These are phyloP conservation scores for Phalera bucephala DNA, from an alignment of 2,888 invertebrate genomes.

Conservation along the genomic window DNA sequence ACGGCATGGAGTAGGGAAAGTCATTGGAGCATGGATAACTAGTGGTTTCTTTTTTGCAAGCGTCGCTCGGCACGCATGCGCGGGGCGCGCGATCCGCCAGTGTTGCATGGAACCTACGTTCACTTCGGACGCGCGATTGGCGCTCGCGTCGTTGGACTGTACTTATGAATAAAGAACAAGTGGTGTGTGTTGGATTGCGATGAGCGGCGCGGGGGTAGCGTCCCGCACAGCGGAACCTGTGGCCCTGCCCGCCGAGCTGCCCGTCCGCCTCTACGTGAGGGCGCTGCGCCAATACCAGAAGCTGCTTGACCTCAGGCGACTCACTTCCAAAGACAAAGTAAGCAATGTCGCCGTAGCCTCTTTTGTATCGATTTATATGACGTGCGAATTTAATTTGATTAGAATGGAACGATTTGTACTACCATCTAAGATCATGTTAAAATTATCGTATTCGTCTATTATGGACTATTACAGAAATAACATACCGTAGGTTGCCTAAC, in stretches of 20 bases:
- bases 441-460: too few species aligned
- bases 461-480: too few species aligned
- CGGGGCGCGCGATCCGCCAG: slow-evolving; percentile 65
- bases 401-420: too few species aligned
- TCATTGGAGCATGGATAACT: slow-evolving; percentile 54
- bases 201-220: slow-evolving; percentile 71
- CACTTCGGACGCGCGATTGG: slow-evolving; percentile 79
- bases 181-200: slow-evolving; percentile 53
- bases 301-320: slow-evolving; percentile 81
- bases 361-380: slow-evolving; percentile 20
- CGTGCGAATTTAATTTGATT: too few species aligned
- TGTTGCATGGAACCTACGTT: slow-evolving; percentile 74
- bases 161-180: slow-evolving; percentile 59
- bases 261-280: slow-evolving; percentile 81
- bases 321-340: slow-evolving; percentile 79
- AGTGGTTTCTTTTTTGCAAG: slow-evolving; percentile 73
- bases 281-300: slow-evolving; percentile 86
- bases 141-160: slow-evolving; percentile 53
- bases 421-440: too few species aligned
- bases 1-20: slow-evolving; percentile 63
- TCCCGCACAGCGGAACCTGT: slow-evolving; percentile 46
- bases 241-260: slow-evolving; percentile 57
- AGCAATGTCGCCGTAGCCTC: slow-evolving; percentile 36
- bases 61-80: slow-evolving; percentile 66
- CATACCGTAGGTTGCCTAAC: too few species aligned